Conservation (phyloP, 2,888 invertebrate species). For the Drepana falcataria region DNA sequence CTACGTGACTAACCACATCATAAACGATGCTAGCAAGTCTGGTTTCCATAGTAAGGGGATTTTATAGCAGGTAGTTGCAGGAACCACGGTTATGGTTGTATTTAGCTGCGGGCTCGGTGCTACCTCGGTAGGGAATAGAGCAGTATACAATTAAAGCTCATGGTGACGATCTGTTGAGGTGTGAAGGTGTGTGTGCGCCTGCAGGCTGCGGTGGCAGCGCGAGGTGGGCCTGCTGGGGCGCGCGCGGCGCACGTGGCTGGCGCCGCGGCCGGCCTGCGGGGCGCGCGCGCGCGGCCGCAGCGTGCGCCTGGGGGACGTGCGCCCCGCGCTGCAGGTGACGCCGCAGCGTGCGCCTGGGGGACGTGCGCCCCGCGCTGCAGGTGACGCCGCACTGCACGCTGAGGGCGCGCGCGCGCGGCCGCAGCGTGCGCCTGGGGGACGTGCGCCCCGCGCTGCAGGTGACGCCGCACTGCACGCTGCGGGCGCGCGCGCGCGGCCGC, state of each 20-base stretch:
- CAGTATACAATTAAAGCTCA: too few relatives aligned
- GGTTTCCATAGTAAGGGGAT: too few relatives aligned
- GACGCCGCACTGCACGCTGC: too few relatives aligned
- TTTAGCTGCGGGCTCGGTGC: too few relatives aligned
- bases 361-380: slow-evolving; percentile 15
- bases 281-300: slow-evolving; percentile 70
- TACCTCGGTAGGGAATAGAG: too few relatives aligned
- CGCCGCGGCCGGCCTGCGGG: slow-evolving; percentile 74
- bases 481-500: slow-evolving; percentile 65
- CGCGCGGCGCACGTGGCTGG: slow-evolving; percentile 74
- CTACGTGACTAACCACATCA: too few relatives aligned
- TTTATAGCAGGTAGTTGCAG: too few relatives aligned
- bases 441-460: slow-evolving; percentile 58
- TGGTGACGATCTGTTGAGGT: too few relatives aligned
- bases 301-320: slow-evolving; percentile 74
- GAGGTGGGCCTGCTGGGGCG: slow-evolving; percentile 77
- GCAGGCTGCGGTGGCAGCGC: slow-evolving; percentile 79
- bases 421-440: slow-evolving; percentile 75
- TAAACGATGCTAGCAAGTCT: too few relatives aligned
- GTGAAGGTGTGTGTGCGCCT: neutral
- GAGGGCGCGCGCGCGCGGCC: slow-evolving; percentile 61
- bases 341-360: too few relatives aligned
- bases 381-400: slow-evolving; percentile 42
- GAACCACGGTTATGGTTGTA: too few relatives aligned
- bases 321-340: slow-evolving; percentile 45